Percentiles rank a stretch among this genome's conserved stretches.
phyloP scores from a whole-genome alignment of 2,888 invertebrate genomes.

The Apomyelois bistriatella region DNA sequence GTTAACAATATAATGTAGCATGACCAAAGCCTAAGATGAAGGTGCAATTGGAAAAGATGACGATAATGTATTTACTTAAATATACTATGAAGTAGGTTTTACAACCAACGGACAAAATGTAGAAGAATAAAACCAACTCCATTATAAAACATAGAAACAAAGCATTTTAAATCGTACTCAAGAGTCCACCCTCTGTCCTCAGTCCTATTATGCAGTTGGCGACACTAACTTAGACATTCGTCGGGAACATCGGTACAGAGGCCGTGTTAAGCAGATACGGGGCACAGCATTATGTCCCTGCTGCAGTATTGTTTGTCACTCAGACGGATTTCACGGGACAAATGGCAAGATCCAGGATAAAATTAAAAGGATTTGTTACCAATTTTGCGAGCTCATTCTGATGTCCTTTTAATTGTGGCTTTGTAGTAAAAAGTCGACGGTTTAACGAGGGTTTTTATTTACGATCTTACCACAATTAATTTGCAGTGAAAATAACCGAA shows the following conservation, averaged over 20 bases:
- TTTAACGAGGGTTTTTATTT: conserved; percentile 1
- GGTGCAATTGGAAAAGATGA: too few species aligned
- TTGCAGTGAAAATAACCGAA: background rate
- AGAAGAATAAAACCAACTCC: too few species aligned
- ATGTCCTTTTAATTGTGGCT: conserved; percentile 19
- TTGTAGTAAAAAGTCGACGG: conserved; percentile 4
- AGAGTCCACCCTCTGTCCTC: background rate
- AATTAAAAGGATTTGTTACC: conserved; percentile 56
- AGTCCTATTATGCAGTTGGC: conserved; percentile 6
- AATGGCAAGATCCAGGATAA: conserved; percentile 66
- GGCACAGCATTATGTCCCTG: conserved; percentile 65
- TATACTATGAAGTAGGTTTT: too few species aligned
- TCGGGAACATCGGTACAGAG: conserved; percentile 46
- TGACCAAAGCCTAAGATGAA: too few species aligned
- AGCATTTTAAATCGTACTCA: background rate
- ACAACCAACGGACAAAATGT: too few species aligned
- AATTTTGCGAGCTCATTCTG: conserved; percentile 35
- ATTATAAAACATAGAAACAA: background rate
- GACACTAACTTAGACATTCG: conserved; percentile 23
- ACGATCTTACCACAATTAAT: background rate
- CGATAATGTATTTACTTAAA: too few species aligned
- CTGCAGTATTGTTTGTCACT: conserved; percentile 73
- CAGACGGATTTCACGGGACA: conserved; percentile 68
- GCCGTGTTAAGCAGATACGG: conserved; percentile 47
- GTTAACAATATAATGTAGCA: too few species aligned